Evolutionary conservation across 2,113 vertebrate species (phyloP).

Genomic region (Catharus bicknelli): DNA sequence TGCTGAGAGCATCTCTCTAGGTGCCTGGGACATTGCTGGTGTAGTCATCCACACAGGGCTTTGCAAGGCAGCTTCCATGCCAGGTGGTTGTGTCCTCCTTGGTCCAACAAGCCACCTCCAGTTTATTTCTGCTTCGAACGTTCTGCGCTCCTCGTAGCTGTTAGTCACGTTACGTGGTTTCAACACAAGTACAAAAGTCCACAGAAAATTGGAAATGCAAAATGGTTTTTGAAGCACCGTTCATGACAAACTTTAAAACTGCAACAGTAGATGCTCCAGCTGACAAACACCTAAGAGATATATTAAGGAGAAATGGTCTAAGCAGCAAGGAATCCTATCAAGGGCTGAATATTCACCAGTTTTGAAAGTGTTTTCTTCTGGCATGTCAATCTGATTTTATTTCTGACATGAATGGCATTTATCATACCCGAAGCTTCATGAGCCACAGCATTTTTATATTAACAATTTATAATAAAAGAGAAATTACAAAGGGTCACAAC

Average conservation of each 20-base stretch:
- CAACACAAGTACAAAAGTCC: background rate
- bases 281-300: background rate
- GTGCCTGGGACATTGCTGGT: fast-evolving
- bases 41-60: background rate
- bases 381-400: constrained; percentile 35
- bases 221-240: background rate
- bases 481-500: constrained; percentile 47
- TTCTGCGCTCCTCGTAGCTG: background rate
- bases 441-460: constrained; percentile 53
- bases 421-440: constrained; percentile 34
- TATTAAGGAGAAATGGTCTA: background rate
- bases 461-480: constrained; percentile 57
- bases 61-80: background rate
- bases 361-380: constrained; percentile 38
- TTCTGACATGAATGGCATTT: constrained; percentile 39
- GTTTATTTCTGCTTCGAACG: background rate
- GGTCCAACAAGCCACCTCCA: background rate
- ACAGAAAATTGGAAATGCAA: background rate
- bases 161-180: fast-evolving
- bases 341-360: background rate
- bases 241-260: background rate
- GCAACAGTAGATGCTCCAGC: background rate
- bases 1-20: background rate
- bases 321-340: background rate
- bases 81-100: background rate